Percentiles rank a stretch among this genome's conserved stretches.
Conservation (phyloP, 2,888 invertebrate genomes). For the Spisula solida region DNA sequence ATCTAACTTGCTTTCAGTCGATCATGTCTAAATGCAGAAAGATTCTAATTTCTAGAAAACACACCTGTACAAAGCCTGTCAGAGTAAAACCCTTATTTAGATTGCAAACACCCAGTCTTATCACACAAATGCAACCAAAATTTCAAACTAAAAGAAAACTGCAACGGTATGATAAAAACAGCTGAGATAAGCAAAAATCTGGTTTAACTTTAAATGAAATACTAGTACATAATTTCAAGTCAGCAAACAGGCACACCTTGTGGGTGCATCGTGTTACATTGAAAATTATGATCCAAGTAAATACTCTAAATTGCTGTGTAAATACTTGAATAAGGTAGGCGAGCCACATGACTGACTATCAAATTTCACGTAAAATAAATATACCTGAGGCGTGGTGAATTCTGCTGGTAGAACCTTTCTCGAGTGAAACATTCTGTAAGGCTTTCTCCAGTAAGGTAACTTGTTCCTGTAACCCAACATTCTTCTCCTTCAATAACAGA, state of each 20-base stretch:
- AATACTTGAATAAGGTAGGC: neutral
- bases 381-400: neutral
- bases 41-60: neutral
- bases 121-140: too few relatives aligned
- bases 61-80: neutral
- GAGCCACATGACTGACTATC: neutral
- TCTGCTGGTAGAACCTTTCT: slow-evolving; percentile 52
- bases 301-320: neutral
- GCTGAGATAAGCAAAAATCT: neutral
- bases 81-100: neutral
- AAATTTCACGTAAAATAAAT: neutral
- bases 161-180: neutral
- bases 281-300: neutral
- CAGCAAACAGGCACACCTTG: neutral
- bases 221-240: neutral
- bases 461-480: slow-evolving; percentile 80
- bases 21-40: slow-evolving; percentile 18
- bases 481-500: slow-evolving; percentile 76
- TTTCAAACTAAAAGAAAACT: too few relatives aligned
- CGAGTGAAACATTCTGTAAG: slow-evolving; percentile 70
- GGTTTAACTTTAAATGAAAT: too few relatives aligned
- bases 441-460: slow-evolving; percentile 78
- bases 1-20: neutral
- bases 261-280: neutral
- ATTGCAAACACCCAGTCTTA: too few relatives aligned